Evolutionary conservation across 1,140 invertebrate genomes (phyloP), one percentile per base, ranked within the genome.

Genomic region (Dreissena polymorpha): DNA sequence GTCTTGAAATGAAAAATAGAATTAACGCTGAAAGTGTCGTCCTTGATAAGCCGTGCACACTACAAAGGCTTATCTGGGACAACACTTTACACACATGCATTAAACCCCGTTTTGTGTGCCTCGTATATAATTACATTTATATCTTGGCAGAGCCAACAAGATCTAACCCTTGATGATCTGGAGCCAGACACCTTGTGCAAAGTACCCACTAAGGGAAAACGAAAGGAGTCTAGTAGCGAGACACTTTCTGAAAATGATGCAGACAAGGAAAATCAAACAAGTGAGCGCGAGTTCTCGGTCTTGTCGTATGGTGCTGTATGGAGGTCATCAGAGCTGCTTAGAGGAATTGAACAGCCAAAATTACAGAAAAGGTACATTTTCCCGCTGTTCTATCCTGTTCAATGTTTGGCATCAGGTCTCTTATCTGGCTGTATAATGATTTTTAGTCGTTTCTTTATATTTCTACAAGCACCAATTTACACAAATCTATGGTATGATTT

Each of bases 211-310:
- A 83, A 76, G 39, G 55, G 16, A 14, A 76, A 77, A 49, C 60
- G 50, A 70, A 12, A 51, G 25, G 81, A 83, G 21, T 18, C 55
- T 23, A 76, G 18, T 63, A 69, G 23, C 64, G 76, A 81, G 51
- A 6, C 63, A 27, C 13, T 23, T 25, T 50, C n/a, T 10, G 73
- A 51, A 27, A n/a, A 57, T 16, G 10, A 7, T 0, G 21, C 69
- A 18, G 39, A 83, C 25, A 51, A 39, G 10, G 14, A 16, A 53
- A 39, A 8, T 39, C 39, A 39, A 39, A 67, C 64, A 16, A 70
- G n/a, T 51, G 57, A 12, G 57, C 69, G 81, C n/a, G 81, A 83
- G 23, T 83, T 83, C 57, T 83, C 81, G 57, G 81, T 83, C 10
- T 49, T 25, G 21, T 39, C 67, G 51, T 57, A 25, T 25, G 50